phyloP scores from a whole-genome alignment of 2,888 invertebrate genomes.

The Machimus atricapillus region DNA sequence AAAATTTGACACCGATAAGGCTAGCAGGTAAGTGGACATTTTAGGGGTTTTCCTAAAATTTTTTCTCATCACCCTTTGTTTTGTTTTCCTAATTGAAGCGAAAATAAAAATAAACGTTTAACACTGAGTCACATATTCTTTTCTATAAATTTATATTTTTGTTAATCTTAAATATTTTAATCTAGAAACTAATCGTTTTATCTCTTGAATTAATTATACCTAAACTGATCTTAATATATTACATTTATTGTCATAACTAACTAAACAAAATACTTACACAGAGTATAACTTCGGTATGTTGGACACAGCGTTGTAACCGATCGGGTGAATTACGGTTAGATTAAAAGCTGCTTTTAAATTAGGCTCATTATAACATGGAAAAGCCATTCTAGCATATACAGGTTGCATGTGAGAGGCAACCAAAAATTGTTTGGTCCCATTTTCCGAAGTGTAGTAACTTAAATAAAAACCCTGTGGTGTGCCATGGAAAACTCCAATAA shows the following conservation, averaged over 20 bases:
- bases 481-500: background rate
- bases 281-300: background rate
- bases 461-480: constrained; percentile 1
- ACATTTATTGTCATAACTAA: no score
- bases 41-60: constrained; percentile 63
- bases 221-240: no score
- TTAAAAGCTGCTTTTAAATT: constrained; percentile 69
- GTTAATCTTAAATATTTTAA: no score
- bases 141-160: no score
- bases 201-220: no score
- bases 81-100: background rate
- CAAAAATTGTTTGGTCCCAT: constrained; percentile 56
- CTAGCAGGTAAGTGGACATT: constrained; percentile 77
- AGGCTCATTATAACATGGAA: constrained; percentile 77
- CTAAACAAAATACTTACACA: background rate
- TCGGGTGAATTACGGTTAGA: constrained; percentile 65
- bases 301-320: constrained; percentile 51
- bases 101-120: background rate
- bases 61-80: background rate
- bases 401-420: constrained; percentile 70
- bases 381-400: constrained; percentile 67
- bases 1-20: constrained; percentile 68
- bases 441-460: background rate
- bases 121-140: background rate
- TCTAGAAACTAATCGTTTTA: no score